Conservation (phyloP, 1,140 invertebrate genomes). For the Pseudomyrmex flavicornis region DNA sequence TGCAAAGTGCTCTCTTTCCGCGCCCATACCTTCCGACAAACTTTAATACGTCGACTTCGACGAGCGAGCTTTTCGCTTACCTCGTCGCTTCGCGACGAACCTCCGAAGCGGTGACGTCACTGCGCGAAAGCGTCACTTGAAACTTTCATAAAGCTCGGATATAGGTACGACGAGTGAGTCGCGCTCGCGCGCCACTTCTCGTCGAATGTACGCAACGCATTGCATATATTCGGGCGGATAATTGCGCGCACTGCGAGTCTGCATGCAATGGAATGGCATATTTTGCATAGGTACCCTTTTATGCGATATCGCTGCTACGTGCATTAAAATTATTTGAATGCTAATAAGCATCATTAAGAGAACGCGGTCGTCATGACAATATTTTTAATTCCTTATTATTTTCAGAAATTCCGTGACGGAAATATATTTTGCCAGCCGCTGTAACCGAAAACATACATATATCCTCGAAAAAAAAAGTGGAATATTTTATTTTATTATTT, state of each 20-base stretch:
- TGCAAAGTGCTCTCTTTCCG: slow-evolving; percentile 56
- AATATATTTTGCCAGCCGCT: neutral
- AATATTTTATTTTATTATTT: neutral
- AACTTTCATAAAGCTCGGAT: slow-evolving; percentile 49
- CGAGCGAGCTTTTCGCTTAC: slow-evolving; percentile 4
- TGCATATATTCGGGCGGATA: slow-evolving; percentile 41
- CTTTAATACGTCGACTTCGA: slow-evolving; percentile 56
- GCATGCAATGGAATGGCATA: slow-evolving; percentile 3
- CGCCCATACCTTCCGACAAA: slow-evolving; percentile 50
- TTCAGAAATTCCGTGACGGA: neutral
- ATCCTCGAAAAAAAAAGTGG: neutral
- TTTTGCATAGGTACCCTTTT: slow-evolving; percentile 48
- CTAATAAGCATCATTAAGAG: slow-evolving; percentile 14
- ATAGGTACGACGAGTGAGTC: neutral
- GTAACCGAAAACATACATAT: neutral
- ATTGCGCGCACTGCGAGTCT: slow-evolving; percentile 9
- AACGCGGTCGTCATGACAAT: neutral
- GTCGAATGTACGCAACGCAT: slow-evolving; percentile 24
- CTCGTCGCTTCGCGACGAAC: neutral
- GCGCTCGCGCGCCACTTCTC: slow-evolving; percentile 3
- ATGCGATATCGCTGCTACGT: neutral
- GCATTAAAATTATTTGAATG: slow-evolving; percentile 27
- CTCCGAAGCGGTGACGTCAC: slow-evolving; percentile 14
- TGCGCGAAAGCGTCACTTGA: slow-evolving; percentile 46
- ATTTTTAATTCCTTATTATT: neutral